Percentiles rank a stretch among this genome's conserved stretches.
These are phyloP conservation scores for Limenitis camilla DNA, from an alignment of 2,888 invertebrate genomes.

Conservation along the genomic window DNA sequence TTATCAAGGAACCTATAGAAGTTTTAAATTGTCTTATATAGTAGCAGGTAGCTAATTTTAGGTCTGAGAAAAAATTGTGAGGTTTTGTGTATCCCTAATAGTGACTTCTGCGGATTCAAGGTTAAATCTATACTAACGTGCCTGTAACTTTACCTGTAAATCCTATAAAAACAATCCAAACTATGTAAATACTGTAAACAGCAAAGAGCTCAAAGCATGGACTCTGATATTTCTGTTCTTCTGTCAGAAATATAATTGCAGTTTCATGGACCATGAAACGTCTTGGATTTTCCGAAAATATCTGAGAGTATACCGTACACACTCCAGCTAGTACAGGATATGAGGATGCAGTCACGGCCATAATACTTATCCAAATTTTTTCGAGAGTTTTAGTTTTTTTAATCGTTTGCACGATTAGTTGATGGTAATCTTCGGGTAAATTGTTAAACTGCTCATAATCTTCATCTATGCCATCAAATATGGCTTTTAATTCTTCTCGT, in stretches of 20 bases:
- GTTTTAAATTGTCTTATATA: too few relatives aligned
- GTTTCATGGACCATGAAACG: slow-evolving; percentile 28
- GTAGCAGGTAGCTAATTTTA: too few relatives aligned
- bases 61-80: too few relatives aligned
- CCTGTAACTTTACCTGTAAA: slow-evolving; percentile 20
- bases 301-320: slow-evolving; percentile 19
- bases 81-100: too few relatives aligned
- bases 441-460: slow-evolving; percentile 24
- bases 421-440: slow-evolving; percentile 20
- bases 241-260: slow-evolving; percentile 13
- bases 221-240: slow-evolving; percentile 21
- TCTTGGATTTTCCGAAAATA: slow-evolving; percentile 23
- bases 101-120: too few relatives aligned
- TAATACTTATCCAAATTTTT: slow-evolving; percentile 19
- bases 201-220: slow-evolving; percentile 25
- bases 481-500: slow-evolving; percentile 20
- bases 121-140: too few relatives aligned
- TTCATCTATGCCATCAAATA: slow-evolving; percentile 21
- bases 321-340: slow-evolving; percentile 22
- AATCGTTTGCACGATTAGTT: slow-evolving; percentile 15
- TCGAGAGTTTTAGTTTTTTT: slow-evolving; percentile 20
- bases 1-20: too few relatives aligned
- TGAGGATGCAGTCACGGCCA: slow-evolving; percentile 6
- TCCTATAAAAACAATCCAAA: slow-evolving; percentile 16
- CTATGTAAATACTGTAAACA: slow-evolving; percentile 16